phyloP scores from a whole-genome alignment of 2,888 invertebrate species.

The Lissonota sp. region DNA sequence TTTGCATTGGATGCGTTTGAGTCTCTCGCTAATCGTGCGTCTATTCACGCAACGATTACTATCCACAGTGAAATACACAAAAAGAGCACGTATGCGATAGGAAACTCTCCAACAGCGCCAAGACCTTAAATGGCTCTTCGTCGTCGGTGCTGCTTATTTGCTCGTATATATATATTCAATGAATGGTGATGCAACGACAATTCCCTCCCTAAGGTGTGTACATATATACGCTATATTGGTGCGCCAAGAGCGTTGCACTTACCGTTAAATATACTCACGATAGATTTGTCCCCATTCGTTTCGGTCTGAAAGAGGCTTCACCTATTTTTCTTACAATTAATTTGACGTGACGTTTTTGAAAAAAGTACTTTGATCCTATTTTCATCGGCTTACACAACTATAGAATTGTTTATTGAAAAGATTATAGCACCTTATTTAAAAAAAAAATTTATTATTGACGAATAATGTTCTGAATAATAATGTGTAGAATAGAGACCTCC shows the following conservation, averaged over 20 bases:
- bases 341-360: too few species aligned
- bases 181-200: constrained; percentile 62
- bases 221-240: neutral
- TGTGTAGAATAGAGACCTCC: too few species aligned
- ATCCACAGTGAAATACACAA: too few species aligned
- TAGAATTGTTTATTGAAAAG: too few species aligned
- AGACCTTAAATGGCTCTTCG: constrained; percentile 76
- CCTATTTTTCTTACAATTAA: neutral
- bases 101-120: constrained; percentile 61
- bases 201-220: constrained; percentile 30
- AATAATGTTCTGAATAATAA: too few species aligned
- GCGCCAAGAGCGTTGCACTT: constrained; percentile 18
- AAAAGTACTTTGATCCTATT: too few species aligned
- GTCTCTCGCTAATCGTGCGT: neutral
- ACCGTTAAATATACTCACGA: constrained; percentile 30
- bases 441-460: too few species aligned
- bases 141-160: constrained; percentile 66
- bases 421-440: too few species aligned
- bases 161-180: constrained; percentile 67
- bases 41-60: too few species aligned
- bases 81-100: constrained; percentile 9
- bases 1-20: neutral
- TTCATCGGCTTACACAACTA: too few species aligned
- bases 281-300: constrained; percentile 19
- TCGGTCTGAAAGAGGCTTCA: constrained; percentile 4